These are phyloP conservation scores for Caenorhabditis sp. DNA, from an alignment of 2,888 invertebrate species.

Conservation along the genomic window DNA sequence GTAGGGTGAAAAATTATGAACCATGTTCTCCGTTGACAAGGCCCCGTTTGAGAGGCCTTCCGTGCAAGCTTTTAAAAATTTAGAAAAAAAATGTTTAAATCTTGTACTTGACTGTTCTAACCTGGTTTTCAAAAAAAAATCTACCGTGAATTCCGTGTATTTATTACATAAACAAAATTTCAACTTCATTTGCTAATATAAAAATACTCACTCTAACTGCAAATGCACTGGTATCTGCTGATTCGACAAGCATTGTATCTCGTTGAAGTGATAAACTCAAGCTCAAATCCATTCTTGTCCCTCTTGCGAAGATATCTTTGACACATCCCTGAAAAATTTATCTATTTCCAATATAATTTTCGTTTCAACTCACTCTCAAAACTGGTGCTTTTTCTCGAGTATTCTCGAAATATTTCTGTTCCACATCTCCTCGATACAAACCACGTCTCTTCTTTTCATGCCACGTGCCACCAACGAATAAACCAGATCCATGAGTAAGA, in stretches of 20 bases:
- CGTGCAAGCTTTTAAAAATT: too few relatives aligned
- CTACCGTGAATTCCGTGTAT: too few relatives aligned
- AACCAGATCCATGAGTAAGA: slow-evolving; percentile 36
- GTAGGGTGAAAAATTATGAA: too few relatives aligned
- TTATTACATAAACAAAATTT: neutral
- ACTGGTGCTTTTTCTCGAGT: slow-evolving; percentile 56
- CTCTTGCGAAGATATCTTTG: slow-evolving; percentile 48
- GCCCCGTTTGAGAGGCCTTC: too few relatives aligned
- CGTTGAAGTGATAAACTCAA: slow-evolving; percentile 40
- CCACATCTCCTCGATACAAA: slow-evolving; percentile 45
- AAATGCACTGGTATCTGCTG: slow-evolving; percentile 33
- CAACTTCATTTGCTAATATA: too few relatives aligned
- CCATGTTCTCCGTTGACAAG: too few relatives aligned
- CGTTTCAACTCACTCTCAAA: slow-evolving; percentile 35
- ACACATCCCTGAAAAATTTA: slow-evolving; percentile 47
- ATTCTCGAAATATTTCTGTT: slow-evolving; percentile 56
- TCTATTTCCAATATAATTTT: neutral
- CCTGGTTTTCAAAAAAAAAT: too few relatives aligned
- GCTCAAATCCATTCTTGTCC: slow-evolving; percentile 37
- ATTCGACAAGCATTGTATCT: slow-evolving; percentile 29
- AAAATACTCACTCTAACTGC: slow-evolving; percentile 13
- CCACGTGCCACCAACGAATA: slow-evolving; percentile 53
- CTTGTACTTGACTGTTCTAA: too few relatives aligned
- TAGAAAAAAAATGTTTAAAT: too few relatives aligned
- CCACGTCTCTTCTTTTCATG: slow-evolving; percentile 49